These are phyloP conservation scores for Actenoides lindsayi DNA, from an alignment of 2,113 vertebrate species.

Conservation along the genomic window DNA sequence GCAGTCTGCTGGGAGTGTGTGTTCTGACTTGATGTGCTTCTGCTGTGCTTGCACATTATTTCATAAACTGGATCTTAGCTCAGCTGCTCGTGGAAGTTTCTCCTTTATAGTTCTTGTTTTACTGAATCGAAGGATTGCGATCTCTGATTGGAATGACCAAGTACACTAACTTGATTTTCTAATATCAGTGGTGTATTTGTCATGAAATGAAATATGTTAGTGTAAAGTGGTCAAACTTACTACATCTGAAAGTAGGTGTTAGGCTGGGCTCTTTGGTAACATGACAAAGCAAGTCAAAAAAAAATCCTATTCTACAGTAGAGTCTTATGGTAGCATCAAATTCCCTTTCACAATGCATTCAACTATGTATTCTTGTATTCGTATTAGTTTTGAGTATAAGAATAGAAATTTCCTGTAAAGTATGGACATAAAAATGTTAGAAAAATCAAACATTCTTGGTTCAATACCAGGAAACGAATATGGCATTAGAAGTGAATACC, in stretches of 20 bases:
- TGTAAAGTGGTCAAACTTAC: not conserved
- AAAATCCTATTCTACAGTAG: not conserved
- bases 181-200: not conserved
- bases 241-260: not conserved
- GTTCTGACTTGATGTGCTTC: not conserved
- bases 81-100: not conserved
- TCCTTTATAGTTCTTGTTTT: not conserved
- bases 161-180: not conserved
- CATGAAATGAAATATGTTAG: not conserved
- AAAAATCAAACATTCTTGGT: not conserved
- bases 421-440: not conserved
- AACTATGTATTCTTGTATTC: not conserved
- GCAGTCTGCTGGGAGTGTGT: not conserved
- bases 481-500: not conserved
- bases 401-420: not conserved
- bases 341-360: not conserved
- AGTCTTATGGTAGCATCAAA: not conserved
- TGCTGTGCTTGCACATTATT: not conserved
- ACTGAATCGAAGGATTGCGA: not conserved
- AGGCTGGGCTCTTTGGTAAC: not conserved
- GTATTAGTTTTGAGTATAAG: not conserved
- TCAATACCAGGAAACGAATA: not conserved
- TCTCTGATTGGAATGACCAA: not conserved
- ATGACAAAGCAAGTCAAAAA: not conserved
- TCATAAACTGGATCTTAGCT: not conserved